These are phyloP conservation scores for Cebus imitator DNA, from an alignment of 2,113 vertebrate species.

Conservation along the genomic window DNA sequence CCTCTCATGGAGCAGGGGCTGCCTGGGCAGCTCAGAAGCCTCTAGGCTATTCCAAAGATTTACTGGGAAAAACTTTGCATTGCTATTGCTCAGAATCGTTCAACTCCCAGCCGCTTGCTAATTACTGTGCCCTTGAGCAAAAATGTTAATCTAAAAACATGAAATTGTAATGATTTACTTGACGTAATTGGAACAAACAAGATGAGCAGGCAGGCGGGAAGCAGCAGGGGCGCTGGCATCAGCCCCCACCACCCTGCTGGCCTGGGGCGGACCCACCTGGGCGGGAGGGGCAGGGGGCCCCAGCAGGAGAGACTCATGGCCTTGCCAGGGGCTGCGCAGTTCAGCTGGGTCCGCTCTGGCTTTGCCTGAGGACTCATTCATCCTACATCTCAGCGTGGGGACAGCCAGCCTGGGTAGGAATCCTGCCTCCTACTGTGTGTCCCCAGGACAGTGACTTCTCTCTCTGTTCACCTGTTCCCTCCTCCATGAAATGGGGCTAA, in stretches of 20 bases:
- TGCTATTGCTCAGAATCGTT: constrained; percentile 57
- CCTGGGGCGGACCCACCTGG: neutral
- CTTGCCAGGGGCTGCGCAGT: rapidly evolving
- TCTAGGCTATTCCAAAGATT: neutral
- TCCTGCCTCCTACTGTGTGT: neutral
- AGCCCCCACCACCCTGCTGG: neutral
- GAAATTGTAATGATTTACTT: constrained; percentile 80
- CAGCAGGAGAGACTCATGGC: rapidly evolving
- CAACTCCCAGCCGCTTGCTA: constrained; percentile 74
- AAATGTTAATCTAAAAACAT: constrained; percentile 78
- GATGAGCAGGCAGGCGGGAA: constrained; percentile 46
- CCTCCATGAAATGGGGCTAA: neutral
- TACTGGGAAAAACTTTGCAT: constrained; percentile 35
- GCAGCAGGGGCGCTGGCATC: rapidly evolving
- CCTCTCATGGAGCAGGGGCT: neutral
- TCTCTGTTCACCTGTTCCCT: neutral
- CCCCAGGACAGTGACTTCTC: neutral
- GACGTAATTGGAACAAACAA: constrained; percentile 79
- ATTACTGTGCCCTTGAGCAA: constrained; percentile 77
- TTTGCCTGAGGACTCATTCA: neutral
- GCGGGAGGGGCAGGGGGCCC: neutral
- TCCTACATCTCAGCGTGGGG: rapidly evolving
- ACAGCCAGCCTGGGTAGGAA: no score
- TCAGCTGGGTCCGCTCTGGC: neutral
- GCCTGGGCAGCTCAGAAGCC: neutral